Percentiles rank a stretch among this genome's conserved stretches.
Conservation (phyloP, 2,888 invertebrate species). For the Miltochrista miniata region DNA sequence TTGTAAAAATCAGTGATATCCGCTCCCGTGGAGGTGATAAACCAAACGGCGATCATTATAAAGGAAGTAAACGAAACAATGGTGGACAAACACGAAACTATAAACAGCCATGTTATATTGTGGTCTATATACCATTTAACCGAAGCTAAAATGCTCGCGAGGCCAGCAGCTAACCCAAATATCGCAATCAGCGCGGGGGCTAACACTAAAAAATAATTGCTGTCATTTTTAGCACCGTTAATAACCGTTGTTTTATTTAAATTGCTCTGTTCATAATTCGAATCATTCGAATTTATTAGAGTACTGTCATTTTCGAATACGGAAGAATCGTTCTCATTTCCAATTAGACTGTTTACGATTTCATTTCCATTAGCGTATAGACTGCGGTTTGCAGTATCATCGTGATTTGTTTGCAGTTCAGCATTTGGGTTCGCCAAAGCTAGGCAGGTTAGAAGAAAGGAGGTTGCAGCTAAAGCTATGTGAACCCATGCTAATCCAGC, state of each 20-base stretch:
- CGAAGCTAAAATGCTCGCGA: conserved; percentile 85
- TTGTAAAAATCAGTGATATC: conserved; percentile 69
- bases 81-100: conserved; percentile 80
- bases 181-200: conserved; percentile 79
- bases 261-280: conserved; percentile 31
- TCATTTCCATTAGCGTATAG: conserved; percentile 7
- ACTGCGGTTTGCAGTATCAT: conserved; percentile 17
- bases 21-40: conserved; percentile 64
- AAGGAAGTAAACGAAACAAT: conserved; percentile 73
- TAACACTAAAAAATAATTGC: conserved; percentile 63
- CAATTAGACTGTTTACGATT: conserved; percentile 17
- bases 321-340: conserved; percentile 18
- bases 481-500: conserved; percentile 86
- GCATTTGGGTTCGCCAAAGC: conserved; percentile 68
- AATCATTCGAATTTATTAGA: conserved; percentile 22
- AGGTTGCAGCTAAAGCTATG: conserved; percentile 83
- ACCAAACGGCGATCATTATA: conserved; percentile 69
- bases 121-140: conserved; percentile 87
- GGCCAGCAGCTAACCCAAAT: conserved; percentile 77
- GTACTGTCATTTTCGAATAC: conserved; percentile 23
- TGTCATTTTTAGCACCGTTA: conserved; percentile 31
- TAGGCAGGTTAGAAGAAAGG: conserved; percentile 82
- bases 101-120: conserved; percentile 85
- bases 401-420: conserved; percentile 18
- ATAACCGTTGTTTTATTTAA: conserved; percentile 27